Conservation (phyloP, 2,797 vertebrate genomes). For the Sebastes baramenuke region DNA sequence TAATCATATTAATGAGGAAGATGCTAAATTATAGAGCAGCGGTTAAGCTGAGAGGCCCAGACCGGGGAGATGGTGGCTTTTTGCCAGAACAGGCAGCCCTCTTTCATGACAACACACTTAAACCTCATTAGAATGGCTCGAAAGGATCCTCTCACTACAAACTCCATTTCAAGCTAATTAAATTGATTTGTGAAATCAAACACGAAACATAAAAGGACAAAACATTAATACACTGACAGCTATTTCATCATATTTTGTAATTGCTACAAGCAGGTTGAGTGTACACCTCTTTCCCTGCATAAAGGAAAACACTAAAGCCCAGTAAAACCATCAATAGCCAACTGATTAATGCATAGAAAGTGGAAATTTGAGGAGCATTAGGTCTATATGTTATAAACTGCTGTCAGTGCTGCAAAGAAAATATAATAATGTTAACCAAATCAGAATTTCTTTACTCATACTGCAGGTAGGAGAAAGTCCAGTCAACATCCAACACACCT, state of each 20-base stretch:
- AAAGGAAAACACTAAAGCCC: not conserved
- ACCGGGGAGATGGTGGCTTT: constrained; percentile 44
- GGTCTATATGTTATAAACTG: not conserved
- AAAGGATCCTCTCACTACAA: constrained; percentile 42
- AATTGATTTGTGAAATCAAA: constrained; percentile 58
- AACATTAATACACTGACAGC: constrained; percentile 25
- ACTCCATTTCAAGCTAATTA: constrained; percentile 53
- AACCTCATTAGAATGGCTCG: constrained; percentile 54
- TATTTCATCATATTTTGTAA: constrained; percentile 31
- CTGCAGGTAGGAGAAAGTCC: not conserved
- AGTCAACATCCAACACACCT: not conserved
- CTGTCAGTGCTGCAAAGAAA: not conserved
- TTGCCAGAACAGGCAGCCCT: constrained; percentile 41
- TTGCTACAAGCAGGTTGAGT: not conserved
- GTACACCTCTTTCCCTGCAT: not conserved
- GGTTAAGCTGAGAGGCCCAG: constrained; percentile 47
- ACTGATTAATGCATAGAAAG: not conserved
- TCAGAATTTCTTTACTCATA: not conserved
- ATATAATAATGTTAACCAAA: not conserved
- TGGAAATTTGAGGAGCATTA: not conserved
- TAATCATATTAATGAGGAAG: constrained; percentile 48
- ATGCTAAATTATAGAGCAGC: constrained; percentile 54
- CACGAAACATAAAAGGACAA: constrained; percentile 38
- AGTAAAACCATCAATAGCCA: not conserved
- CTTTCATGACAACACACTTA: constrained; percentile 47